Base-by-base conservation (phyloP, 1,140 invertebrate species). In the Capitella teleta region DNA sequence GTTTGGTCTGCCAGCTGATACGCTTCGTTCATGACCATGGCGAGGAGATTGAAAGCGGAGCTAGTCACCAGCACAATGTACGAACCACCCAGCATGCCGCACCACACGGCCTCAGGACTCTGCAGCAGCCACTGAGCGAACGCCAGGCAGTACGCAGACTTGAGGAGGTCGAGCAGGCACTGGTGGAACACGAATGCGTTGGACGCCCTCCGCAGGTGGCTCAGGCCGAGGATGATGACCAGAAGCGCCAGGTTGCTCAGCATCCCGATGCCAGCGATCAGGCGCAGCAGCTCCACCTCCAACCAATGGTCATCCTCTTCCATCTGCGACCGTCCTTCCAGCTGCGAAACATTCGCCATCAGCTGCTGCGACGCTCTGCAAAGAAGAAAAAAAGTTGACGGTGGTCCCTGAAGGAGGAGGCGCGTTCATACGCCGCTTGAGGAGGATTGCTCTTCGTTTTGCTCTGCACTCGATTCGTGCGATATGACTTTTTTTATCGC, bases 11-110 rank as follows among this genome's bases (percentile, higher is more conserved):
- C 85, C 63, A 89, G 84, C 40, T 89, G 82, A 5, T 86, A 87
- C 43, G 85, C 86, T 70, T 91, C 86, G 71, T 90, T 91, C 36
- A 91, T 77, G 1, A 90, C 83, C 14, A 86, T 86, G 14, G 86
- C 90, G 53, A 91, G 77, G 80, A 91, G 85, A 72, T 91, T 91
- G 61, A 91, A 85, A 1, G 86, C 88, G 16, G 86, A 87, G 19
- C 89, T 85, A 25, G 87, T 91, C 51, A 90, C 85, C 52, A 92
- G 74, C 45, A 92, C 77, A 1, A 93, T 77, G 67, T 91, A 93
- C 6, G 86, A 85, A 14, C 86, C 89, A 66, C 91, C 87, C 8
- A 91, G 81, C n/a, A 89, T 70, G 14, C 85, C 86, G 66, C 87
- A 92, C 63, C 87, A 86, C 63, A 89, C 84, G 1, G 85, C 83